These are phyloP conservation scores for Gambusia holbrooki DNA, from an alignment of 2,113 vertebrate species.

Conservation along the genomic window DNA sequence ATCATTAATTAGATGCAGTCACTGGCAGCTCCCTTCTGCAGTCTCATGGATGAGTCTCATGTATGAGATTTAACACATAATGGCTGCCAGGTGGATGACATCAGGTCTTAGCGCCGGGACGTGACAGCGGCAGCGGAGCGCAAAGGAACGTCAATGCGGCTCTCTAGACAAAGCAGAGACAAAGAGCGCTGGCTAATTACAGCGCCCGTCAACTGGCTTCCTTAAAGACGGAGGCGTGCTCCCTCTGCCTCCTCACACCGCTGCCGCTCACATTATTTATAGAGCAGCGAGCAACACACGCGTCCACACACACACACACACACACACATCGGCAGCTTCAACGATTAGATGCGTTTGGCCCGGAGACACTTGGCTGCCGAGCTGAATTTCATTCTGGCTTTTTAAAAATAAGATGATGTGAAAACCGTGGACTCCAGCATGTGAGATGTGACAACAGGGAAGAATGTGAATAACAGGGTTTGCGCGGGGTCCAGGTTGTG, in stretches of 20 bases:
- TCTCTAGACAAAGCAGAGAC: constrained; percentile 55
- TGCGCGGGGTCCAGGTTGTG: neutral
- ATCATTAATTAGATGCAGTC: constrained; percentile 4
- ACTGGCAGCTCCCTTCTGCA: constrained; percentile 1
- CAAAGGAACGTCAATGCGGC: constrained; percentile 50
- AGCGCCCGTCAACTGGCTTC: constrained; percentile 57
- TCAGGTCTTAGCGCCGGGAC: constrained; percentile 17
- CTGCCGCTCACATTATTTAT: constrained; percentile 33
- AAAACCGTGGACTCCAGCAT: constrained; percentile 3
- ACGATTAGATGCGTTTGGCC: constrained; percentile 15
- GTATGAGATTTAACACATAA: constrained; percentile 27
- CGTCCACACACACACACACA: constrained; percentile 18
- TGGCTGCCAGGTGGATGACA: constrained; percentile 46
- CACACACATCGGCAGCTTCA: constrained; percentile 1
- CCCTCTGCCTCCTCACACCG: constrained; percentile 48
- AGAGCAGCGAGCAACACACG: constrained; percentile 16
- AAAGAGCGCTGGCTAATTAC: constrained; percentile 69
- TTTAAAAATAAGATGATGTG: constrained; percentile 4
- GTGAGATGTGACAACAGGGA: neutral
- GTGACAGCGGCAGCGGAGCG: constrained; percentile 37
- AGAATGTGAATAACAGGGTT: neutral
- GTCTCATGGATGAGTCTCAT: constrained; percentile 12
- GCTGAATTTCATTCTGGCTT: neutral
- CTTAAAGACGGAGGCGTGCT: constrained; percentile 59
- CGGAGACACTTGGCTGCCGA: constrained; percentile 16